Base-by-base conservation (phyloP, 2,888 invertebrate species). In the Calliopum simillimum region DNA sequence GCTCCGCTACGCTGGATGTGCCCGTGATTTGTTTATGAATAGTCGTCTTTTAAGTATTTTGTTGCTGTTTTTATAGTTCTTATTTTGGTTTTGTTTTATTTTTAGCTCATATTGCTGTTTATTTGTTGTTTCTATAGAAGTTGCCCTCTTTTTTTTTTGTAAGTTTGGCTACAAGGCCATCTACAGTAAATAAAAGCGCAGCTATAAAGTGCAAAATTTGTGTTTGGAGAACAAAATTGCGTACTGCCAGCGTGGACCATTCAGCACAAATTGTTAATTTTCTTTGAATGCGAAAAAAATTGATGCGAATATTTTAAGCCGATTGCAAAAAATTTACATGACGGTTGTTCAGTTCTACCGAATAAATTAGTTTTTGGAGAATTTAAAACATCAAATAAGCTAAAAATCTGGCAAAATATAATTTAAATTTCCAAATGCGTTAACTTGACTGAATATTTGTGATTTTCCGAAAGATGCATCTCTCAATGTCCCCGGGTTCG, bases 11-110 rank as follows among this genome's bases (percentile, higher is more conserved):
- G 33, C 4, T 33, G 4, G 19, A 2, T 51, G 51, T 51, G 51
- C 16, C 16, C 16, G 51, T 51, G 19, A 51, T 51, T 51, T 51
- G 51, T 51, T 51, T 51, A 51, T 51, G 51, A 51, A 19, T 51
- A 51, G 51, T 19, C 3, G 4, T 51, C 6, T 51, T 11, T 16
- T 51, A 21, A 4, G 19, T 51, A 6, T 51, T 47, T 51, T 51
- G 51, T 14, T 16, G 11, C 16, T n/a, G 16, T n/a, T 19, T 51
- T 19, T 19, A 51, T 19, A 19, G 51, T 19, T n/a, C 19, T 11
- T 14, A 19, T 14, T 51, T 51, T 16, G 6, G n/a, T 5, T 51
- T 51, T 16, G 8, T 13, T 8, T 51, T 19, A 6, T 19, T 16
- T 51, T 19, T 8, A 16, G 8, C 4, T 6, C 33, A 33, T 6